Conservation (phyloP, 2,113 vertebrate species). For the Trochalopteron elliotii region DNA sequence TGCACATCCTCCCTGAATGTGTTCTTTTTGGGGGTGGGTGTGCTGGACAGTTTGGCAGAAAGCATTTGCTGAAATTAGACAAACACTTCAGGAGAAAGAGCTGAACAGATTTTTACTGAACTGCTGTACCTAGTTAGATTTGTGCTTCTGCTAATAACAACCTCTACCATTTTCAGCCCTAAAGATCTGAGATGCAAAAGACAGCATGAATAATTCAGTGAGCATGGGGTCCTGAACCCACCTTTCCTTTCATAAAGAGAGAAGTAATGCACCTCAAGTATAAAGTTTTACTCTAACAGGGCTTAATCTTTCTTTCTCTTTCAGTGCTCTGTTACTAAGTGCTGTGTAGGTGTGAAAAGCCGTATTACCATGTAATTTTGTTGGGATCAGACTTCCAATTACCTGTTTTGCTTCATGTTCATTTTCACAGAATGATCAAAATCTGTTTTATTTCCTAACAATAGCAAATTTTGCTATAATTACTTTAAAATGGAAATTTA, state of each 20-base stretch:
- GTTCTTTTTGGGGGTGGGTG: not conserved
- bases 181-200: slow-evolving; percentile 48
- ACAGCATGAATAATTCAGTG: slow-evolving; percentile 72
- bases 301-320: slow-evolving; percentile 60
- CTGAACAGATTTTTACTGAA: slow-evolving; percentile 4
- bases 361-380: slow-evolving; percentile 78
- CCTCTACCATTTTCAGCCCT: not conserved
- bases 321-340: slow-evolving; percentile 68
- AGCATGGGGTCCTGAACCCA: slow-evolving; percentile 60
- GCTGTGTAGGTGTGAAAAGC: slow-evolving; percentile 76
- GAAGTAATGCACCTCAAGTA: slow-evolving; percentile 59
- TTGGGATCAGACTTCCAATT: slow-evolving; percentile 71
- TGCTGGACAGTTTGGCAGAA: not conserved
- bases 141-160: slow-evolving; percentile 11
- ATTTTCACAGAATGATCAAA: slow-evolving; percentile 71
- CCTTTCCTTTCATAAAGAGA: slow-evolving; percentile 53
- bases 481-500: slow-evolving; percentile 67
- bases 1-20: not conserved
- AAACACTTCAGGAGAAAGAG: slow-evolving; percentile 19
- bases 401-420: slow-evolving; percentile 75
- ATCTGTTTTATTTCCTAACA: slow-evolving; percentile 77
- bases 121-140: not conserved
- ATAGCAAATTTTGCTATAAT: slow-evolving; percentile 76
- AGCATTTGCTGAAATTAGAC: slow-evolving; percentile 51
- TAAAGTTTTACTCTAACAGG: slow-evolving; percentile 68